Evolutionary conservation across 2,797 vertebrate species (phyloP), one percentile per base, ranked within the genome.

Genomic region (Fistularia tabacaria): DNA sequence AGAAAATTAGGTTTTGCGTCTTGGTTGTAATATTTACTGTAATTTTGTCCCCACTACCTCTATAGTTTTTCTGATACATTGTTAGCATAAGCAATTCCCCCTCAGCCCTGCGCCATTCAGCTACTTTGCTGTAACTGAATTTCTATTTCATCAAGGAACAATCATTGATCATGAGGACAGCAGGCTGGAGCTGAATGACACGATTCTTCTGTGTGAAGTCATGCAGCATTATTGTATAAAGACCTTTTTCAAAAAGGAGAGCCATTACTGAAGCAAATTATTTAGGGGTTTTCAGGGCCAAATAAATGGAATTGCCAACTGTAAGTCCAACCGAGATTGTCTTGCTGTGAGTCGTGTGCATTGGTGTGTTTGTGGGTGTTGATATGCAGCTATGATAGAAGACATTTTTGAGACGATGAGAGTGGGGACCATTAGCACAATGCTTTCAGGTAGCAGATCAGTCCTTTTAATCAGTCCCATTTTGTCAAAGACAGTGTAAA

Each of bases 381-480:
- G 25, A 25, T 25, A 25, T 25, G 25, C 25, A 69, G 25, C 15
- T 52, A 38, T 38, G 44, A 58, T 66, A 51, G 47, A 36, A 65
- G 51, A 74, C 49, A 56, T 46, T 64, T 49, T 53, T 53, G 2
- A 3, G 5, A 25, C 25, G 2, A 25, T 12, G 44, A 52, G 44
- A 52, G 60, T 45, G 56, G 56, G 71, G 62, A 73, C 63, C 84
- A 81, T 82, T 76, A 79, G 68, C 76, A 68, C 58, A 45, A 36
- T 39, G 66, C 70, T 54, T 38, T 50, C 46, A 52, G 75, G 68
- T 66, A 80, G 25, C 25, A 70, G 68, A 87, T 81, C 67, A 71
- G 59, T 69, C 64, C 77, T 82, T 89, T 86, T 85, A 88, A 88
- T 87, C 84, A 85, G 84, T 80, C 73, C 77, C 79, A 69, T 76